A percentile compares a stretch with the other conserved stretches of the same genome.
phyloP scores from a whole-genome alignment of 2,113 vertebrate species.

The Oncorhynchus tshawytscha region DNA sequence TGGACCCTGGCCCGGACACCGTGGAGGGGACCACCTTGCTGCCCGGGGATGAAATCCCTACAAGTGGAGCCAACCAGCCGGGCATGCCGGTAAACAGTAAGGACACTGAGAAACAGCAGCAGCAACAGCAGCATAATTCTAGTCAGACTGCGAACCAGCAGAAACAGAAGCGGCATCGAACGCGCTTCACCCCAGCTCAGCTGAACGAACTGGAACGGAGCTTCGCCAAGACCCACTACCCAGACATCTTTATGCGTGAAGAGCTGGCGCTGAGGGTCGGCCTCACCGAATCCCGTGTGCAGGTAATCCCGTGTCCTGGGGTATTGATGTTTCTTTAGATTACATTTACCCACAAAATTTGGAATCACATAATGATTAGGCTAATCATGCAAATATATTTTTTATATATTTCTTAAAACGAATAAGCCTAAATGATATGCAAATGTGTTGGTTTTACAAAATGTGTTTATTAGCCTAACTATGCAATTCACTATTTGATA shows the following conservation, averaged over 20 bases:
- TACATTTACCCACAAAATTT: background rate
- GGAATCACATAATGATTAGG: too few species aligned
- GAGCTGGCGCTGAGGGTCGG: conserved; percentile 95
- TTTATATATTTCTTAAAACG: too few species aligned
- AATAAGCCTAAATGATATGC: too few species aligned
- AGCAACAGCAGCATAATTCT: conserved; percentile 68
- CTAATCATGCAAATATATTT: too few species aligned
- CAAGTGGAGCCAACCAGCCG: conserved; percentile 86
- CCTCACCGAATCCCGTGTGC: conserved; percentile 95
- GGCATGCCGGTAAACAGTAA: conserved; percentile 88
- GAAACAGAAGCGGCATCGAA: conserved; percentile 98
- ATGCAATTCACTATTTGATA: too few species aligned
- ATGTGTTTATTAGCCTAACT: too few species aligned
- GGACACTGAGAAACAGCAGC: conserved; percentile 92
- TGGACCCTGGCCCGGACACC: conserved; percentile 86
- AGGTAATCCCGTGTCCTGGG: conserved; percentile 70
- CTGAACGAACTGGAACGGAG: conserved; percentile 97
- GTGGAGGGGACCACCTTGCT: conserved; percentile 92
- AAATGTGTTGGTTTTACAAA: too few species aligned
- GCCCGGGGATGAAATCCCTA: conserved; percentile 92
- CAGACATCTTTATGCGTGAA: conserved; percentile 98
- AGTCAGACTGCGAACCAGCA: conserved; percentile 78
- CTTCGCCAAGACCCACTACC: conserved; percentile 99
- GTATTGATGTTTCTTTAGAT: background rate
- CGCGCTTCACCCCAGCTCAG: conserved; percentile 96